Percentiles rank a stretch among this genome's conserved stretches.
phyloP scores from a whole-genome alignment of 2,797 vertebrate species.

The Phataginus tetradactyla region DNA sequence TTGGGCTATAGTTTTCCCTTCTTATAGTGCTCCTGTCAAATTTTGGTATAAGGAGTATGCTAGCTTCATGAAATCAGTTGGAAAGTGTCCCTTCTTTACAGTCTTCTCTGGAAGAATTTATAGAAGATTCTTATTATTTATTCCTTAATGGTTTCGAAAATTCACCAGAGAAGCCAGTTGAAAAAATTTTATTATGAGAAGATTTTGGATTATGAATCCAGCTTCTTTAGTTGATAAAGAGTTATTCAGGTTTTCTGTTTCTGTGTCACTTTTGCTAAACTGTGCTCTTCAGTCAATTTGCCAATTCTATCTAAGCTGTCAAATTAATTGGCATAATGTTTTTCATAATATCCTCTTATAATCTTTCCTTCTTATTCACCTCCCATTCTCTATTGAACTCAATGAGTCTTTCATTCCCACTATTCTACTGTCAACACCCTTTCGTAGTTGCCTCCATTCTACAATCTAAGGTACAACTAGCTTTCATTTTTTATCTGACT shows the following conservation, averaged over 20 bases:
- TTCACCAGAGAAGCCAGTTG: neutral
- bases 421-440: neutral
- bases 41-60: neutral
- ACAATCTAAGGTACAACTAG: neutral
- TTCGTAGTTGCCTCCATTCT: neutral
- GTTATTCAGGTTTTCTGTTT: neutral
- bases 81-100: neutral
- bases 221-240: neutral
- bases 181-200: neutral
- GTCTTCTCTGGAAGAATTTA: neutral
- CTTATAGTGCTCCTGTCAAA: neutral
- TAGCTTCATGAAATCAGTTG: neutral
- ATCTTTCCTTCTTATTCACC: neutral
- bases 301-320: neutral
- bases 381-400: neutral
- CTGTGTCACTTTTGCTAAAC: neutral
- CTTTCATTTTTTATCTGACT: neutral
- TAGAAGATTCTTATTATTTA: neutral
- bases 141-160: slow-evolving; percentile 4
- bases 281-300: neutral
- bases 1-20: neutral
- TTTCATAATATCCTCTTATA: neutral
- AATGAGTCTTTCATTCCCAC: neutral
- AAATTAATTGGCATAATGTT: neutral
- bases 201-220: neutral